These are phyloP conservation scores for Eugnorisma glareosa DNA, from an alignment of 2,888 invertebrate genomes.

Conservation along the genomic window DNA sequence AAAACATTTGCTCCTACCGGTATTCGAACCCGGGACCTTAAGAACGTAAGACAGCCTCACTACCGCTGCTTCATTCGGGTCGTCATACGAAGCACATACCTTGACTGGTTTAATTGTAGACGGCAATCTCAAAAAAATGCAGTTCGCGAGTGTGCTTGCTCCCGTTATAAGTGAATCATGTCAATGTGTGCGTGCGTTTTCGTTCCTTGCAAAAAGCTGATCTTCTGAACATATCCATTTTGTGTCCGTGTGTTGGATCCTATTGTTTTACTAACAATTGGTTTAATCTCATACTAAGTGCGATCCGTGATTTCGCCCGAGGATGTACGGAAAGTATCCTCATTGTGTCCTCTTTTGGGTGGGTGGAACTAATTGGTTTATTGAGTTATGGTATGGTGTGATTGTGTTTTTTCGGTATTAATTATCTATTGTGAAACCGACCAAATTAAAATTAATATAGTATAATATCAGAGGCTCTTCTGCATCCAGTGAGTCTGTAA, in stretches of 20 bases:
- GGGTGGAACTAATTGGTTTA: conserved; percentile 28
- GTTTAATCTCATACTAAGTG: conserved; percentile 62
- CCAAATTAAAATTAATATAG: not conserved
- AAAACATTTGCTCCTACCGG: no score
- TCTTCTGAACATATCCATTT: not conserved
- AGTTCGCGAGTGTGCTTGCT: not conserved
- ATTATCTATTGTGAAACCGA: not conserved
- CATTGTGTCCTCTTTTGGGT: conserved; percentile 15
- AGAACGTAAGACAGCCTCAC: no score
- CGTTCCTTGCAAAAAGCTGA: not conserved
- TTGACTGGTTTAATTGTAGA: no score
- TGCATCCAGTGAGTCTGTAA: no score
- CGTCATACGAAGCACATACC: not conserved
- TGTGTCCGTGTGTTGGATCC: conserved; percentile 38
- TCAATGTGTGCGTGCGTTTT: not conserved
- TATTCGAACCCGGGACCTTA: no score
- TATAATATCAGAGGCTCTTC: no score
- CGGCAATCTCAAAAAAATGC: not conserved
- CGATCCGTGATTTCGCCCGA: conserved; percentile 62
- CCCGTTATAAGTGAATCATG: not conserved
- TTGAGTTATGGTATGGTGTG: conserved; percentile 3
- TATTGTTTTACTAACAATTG: conserved; percentile 62
- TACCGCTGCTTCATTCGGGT: no score
- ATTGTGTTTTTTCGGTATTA: not conserved
- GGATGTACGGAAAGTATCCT: conserved; percentile 41